Evolutionary conservation across 2,113 vertebrate species (phyloP).

Genomic region (Cyanoderma ruficeps): DNA sequence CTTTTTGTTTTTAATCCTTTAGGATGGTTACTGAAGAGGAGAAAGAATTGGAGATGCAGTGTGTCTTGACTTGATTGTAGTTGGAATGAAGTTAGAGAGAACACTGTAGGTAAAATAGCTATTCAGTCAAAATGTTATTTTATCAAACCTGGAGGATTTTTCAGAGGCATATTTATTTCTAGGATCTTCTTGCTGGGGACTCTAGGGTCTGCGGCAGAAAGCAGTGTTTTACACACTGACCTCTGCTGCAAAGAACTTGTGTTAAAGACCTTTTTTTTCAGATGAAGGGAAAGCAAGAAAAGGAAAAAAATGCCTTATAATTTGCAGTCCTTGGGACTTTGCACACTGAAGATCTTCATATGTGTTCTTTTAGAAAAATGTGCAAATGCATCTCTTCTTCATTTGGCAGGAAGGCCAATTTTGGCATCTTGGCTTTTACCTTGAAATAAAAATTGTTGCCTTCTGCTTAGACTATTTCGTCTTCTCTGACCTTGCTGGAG

Average conservation of each 20-base stretch:
- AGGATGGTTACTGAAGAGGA: neutral
- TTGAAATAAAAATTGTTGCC: neutral
- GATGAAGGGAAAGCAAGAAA: neutral
- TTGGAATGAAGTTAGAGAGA: neutral
- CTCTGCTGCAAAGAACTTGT: neutral
- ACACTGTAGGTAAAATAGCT: conserved; percentile 12
- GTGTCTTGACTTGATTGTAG: conserved; percentile 25
- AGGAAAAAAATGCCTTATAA: neutral
- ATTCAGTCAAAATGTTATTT: conserved; percentile 19
- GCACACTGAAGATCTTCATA: neutral
- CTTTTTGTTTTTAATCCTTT: neutral
- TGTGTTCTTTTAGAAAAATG: neutral
- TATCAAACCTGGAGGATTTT: conserved; percentile 31
- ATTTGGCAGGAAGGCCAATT: neutral
- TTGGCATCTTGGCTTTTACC: neutral
- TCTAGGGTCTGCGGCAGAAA: conserved; percentile 13
- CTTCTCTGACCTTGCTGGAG: neutral
- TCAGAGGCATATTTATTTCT: conserved; percentile 4
- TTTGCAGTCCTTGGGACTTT: neutral
- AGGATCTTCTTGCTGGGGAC: neutral
- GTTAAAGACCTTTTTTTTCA: neutral
- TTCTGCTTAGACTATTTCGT: neutral
- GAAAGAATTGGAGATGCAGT: neutral
- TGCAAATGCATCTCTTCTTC: neutral
- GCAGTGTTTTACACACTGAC: neutral